A percentile compares a stretch with the other conserved stretches of the same genome.
phyloP scores from a whole-genome alignment of 2,888 invertebrate genomes.

The Trypoxylon attenuatum region DNA sequence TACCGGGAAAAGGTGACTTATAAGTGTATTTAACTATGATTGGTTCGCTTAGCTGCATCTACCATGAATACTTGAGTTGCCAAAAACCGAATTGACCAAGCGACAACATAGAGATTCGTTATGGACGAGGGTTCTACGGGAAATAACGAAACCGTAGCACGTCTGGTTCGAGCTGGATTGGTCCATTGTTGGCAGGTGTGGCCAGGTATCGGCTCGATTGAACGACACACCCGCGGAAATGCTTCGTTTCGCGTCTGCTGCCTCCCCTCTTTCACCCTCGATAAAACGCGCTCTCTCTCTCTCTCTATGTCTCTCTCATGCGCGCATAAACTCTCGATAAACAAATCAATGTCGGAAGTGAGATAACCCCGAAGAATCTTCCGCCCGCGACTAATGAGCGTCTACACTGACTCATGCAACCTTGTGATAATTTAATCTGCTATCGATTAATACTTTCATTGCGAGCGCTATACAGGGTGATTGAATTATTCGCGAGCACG shows the following conservation, averaged over 20 bases:
- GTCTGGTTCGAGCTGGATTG: conserved; percentile 4
- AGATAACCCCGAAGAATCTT: conserved; percentile 16
- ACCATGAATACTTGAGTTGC: conserved; percentile 29
- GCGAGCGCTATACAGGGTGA: no score
- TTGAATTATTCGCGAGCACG: no score
- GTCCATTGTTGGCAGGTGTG: not conserved
- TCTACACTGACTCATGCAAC: not conserved
- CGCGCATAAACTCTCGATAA: conserved; percentile 22
- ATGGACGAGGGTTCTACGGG: not conserved
- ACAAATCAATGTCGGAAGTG: conserved; percentile 21
- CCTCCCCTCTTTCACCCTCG: no score
- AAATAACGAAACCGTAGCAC: not conserved
- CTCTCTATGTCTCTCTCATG: no score
- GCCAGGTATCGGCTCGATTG: not conserved
- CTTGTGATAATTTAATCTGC: not conserved
- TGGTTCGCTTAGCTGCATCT: conserved; percentile 59
- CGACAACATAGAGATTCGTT: conserved; percentile 12
- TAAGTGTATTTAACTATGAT: conserved; percentile 65
- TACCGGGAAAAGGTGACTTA: no score
- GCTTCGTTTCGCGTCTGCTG: conserved; percentile 10
- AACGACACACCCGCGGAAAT: conserved; percentile 2
- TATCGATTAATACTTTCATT: no score
- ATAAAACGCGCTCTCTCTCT: no score
- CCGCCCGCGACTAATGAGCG: conserved; percentile 12
- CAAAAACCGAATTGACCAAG: conserved; percentile 41